phyloP scores from a whole-genome alignment of 2,113 vertebrate genomes.

The Leiothrix lutea region DNA sequence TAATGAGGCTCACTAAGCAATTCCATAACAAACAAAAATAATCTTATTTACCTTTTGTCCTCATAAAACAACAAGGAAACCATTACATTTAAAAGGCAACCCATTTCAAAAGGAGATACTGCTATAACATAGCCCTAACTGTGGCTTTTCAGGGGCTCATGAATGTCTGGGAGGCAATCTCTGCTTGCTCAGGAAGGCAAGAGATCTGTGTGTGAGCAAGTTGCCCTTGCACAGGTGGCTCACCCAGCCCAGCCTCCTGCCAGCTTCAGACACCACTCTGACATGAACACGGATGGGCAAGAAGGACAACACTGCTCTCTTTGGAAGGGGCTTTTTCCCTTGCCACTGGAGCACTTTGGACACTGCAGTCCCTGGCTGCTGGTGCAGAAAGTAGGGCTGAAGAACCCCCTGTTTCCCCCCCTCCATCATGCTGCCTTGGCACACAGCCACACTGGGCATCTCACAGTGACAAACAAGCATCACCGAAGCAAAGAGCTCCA shows the following conservation, averaged over 20 bases:
- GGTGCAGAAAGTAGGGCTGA: not conserved
- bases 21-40: not conserved
- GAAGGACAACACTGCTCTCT: not conserved
- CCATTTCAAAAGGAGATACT: not conserved
- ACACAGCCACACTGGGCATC: not conserved
- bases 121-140: not conserved
- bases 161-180: not conserved
- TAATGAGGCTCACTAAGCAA: not conserved
- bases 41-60: not conserved
- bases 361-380: not conserved
- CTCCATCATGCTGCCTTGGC: not conserved
- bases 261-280: not conserved
- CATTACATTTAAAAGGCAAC: not conserved
- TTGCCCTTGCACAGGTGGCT: not conserved
- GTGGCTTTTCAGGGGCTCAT: not conserved
- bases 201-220: not conserved
- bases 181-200: not conserved
- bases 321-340: not conserved
- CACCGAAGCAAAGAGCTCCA: rapidly evolving
- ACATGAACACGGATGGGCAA: rapidly evolving
- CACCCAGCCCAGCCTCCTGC: not conserved
- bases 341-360: not conserved
- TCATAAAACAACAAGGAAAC: not conserved
- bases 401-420: rapidly evolving
- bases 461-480: not conserved